Percentiles rank a stretch among this genome's conserved stretches.
phyloP scores from a whole-genome alignment of 2,797 vertebrate genomes.

The Brachyrhaphis roseni region DNA sequence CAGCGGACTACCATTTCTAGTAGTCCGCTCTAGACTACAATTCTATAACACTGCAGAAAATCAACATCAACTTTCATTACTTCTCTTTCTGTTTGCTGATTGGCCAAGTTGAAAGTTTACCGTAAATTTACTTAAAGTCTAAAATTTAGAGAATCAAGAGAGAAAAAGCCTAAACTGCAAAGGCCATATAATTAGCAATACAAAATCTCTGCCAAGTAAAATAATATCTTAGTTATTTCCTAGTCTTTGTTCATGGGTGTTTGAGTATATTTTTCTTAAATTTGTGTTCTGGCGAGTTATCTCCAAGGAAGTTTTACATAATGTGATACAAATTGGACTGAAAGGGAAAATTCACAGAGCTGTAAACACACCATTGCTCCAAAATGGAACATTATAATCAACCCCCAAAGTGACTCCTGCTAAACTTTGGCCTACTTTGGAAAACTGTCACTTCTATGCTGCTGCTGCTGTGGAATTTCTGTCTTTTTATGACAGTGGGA shows the following conservation, averaged over 20 bases:
- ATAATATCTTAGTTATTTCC: slow-evolving; percentile 30
- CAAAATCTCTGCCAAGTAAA: slow-evolving; percentile 24
- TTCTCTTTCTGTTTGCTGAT: background rate
- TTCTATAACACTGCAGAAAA: no score
- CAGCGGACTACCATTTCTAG: no score
- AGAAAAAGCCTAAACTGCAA: background rate
- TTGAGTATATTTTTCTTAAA: slow-evolving; percentile 30
- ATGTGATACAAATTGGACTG: slow-evolving; percentile 66
- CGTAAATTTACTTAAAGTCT: no score
- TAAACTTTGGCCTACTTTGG: slow-evolving; percentile 69
- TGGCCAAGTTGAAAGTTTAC: no score
- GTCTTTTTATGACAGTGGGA: slow-evolving; percentile 66
- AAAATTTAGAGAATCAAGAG: no score
- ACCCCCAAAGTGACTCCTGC: slow-evolving; percentile 55
- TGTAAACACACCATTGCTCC: slow-evolving; percentile 43
- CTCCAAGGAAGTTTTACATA: slow-evolving; percentile 59
- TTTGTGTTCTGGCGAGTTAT: slow-evolving; percentile 27
- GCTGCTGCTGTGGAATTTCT: slow-evolving; percentile 23
- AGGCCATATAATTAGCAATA: slow-evolving; percentile 21
- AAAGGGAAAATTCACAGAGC: slow-evolving; percentile 52
- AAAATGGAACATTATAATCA: slow-evolving; percentile 57
- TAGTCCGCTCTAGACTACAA: no score
- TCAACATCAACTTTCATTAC: no score
- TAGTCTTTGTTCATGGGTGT: slow-evolving; percentile 33
- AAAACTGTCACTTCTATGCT: slow-evolving; percentile 58